Base-by-base conservation (phyloP, 2,113 vertebrate genomes). In the Aythya baeri region DNA sequence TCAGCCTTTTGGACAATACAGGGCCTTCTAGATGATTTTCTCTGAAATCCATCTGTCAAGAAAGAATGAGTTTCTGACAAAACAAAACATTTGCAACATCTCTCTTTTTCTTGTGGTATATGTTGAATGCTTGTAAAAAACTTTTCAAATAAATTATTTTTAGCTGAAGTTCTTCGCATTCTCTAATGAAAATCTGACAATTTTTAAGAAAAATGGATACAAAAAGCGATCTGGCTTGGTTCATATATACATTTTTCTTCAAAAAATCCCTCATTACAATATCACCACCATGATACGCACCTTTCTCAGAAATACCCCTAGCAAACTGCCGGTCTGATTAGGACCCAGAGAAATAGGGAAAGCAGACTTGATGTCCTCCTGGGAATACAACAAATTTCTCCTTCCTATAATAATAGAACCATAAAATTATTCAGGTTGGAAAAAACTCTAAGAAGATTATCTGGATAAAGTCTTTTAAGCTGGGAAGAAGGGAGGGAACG, bases 51-150 rank as follows among this genome's bases (percentile, higher is more conserved):
- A 61, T 86, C 88, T 84, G 17, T 75, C 62, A 84, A 44, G n/a
- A 55, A 29, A 57, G 93, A 93, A 90, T 34, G 17, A 71, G 36
- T 67, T 91, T 83, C 77, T 88, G n/a, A 82, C 52, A 90, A 88
- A 93, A 91, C 17, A 88, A 74, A 89, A 63, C 26, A 62, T 59
- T 88, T 65, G 1, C 1, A 34, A 32, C 26, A 78, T 63, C 86
- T 70, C 36, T 66, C 7, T 85, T 41, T 80, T 90, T 86, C 46
- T 70, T 1, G 1, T 26, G 17, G 25, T 34, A 15, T 34, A 11
- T 86, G 70, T 36, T 2, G 1, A 52, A 81, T 13, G 27, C 34
- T 86, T 46, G 23, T 71, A 43, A 92, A 89, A 83, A 70, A 59
- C 31, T 74, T 29, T 62, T 88, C 63, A 86, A 58, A 86, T 83